These are phyloP conservation scores for Dicycla oo DNA, from an alignment of 2,888 invertebrate species.

Conservation along the genomic window DNA sequence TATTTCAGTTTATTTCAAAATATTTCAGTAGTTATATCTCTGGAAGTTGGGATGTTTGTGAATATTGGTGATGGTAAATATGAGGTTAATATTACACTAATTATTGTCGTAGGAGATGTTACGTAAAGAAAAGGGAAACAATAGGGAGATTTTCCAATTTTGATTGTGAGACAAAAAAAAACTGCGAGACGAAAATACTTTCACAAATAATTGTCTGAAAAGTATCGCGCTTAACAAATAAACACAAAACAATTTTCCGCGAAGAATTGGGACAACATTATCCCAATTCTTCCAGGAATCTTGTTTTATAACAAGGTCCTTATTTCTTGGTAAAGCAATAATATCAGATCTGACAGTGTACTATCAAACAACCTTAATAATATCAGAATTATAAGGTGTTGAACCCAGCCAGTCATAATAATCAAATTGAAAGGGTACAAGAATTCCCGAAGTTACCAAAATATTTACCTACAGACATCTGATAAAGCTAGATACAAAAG, in stretches of 20 bases:
- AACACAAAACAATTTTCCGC: constrained; percentile 2
- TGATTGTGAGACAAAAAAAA: background rate
- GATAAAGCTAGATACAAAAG: constrained; percentile 68
- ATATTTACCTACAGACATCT: constrained; percentile 65
- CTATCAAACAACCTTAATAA: constrained; percentile 30
- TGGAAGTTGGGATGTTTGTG: constrained; percentile 32
- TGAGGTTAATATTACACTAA: constrained; percentile 17
- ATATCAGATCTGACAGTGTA: constrained; percentile 8
- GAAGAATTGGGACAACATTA: background rate
- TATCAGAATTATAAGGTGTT: constrained; percentile 28
- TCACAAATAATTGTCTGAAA: background rate
- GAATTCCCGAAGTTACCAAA: constrained; percentile 62
- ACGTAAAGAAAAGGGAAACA: no score
- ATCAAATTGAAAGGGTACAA: constrained; percentile 65
- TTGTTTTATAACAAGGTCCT: constrained; percentile 4
- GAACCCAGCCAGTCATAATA: constrained; percentile 53
- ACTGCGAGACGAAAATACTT: no score
- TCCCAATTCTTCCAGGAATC: constrained; percentile 11
- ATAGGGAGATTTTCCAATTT: background rate
- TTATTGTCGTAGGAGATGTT: constrained; percentile 1
- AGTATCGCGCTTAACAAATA: background rate
- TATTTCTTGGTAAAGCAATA: constrained; percentile 28
- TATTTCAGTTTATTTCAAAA: constrained; percentile 61
- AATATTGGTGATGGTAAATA: constrained; percentile 10
- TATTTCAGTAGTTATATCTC: constrained; percentile 48